Conservation (phyloP, 2,888 invertebrate species). For the Ryuthela nishihirai region DNA sequence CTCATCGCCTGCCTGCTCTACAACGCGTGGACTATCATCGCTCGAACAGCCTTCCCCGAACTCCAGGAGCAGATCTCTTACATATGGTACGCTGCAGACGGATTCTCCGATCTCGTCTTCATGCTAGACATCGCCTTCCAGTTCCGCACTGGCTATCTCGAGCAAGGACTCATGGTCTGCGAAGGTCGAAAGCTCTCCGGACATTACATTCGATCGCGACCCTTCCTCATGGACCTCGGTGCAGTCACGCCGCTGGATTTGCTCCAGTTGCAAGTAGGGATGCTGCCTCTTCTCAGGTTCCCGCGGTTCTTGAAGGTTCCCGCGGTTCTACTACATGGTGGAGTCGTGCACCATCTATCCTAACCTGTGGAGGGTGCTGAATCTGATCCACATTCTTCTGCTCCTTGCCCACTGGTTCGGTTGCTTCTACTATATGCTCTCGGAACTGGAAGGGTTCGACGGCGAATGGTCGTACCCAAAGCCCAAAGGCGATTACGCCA, state of each 20-base stretch:
- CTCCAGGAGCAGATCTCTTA: conserved; percentile 68
- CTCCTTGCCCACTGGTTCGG: conserved; percentile 97
- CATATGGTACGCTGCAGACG: conserved; percentile 79
- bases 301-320: conserved; percentile 50
- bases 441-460: conserved; percentile 81
- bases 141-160: conserved; percentile 88
- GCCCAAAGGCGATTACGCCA: conserved; percentile 73
- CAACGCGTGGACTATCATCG: conserved; percentile 93
- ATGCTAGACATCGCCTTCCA: conserved; percentile 85
- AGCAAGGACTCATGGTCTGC: conserved; percentile 92
- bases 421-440: conserved; percentile 92
- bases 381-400: conserved; percentile 88
- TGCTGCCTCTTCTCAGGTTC: conserved; percentile 75
- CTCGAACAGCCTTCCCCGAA: conserved; percentile 85
- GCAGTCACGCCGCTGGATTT: conserved; percentile 82
- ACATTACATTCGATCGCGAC: conserved; percentile 78
- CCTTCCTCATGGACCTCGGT: conserved; percentile 77
- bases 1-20: conserved; percentile 86
- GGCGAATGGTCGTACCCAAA: conserved; percentile 53
- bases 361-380: conserved; percentile 92
- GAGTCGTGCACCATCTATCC: conserved; percentile 94
- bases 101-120: conserved; percentile 80
- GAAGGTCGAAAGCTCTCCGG: conserved; percentile 83
- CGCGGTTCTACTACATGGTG: conserved; percentile 89
- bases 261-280: conserved; percentile 74